Base-by-base conservation (phyloP, 2,888 invertebrate species). In the Ceraclea dissimilis region DNA sequence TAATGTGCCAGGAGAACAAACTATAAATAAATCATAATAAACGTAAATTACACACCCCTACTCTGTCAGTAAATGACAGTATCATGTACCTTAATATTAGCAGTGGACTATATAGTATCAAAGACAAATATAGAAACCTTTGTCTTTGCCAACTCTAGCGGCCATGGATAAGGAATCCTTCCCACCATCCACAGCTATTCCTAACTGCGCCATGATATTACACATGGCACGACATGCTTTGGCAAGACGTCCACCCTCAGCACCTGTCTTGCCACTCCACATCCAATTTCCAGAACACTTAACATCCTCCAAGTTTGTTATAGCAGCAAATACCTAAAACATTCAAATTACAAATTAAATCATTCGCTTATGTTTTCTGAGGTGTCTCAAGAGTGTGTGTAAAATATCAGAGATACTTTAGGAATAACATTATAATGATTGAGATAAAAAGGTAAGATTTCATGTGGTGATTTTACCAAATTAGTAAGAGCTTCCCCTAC, bases 211-310 rank as follows among this genome's bases (percentile, higher is more conserved):
- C 93, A 98, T 93, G 2, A 93, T 79, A 2, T 76, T 73, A 68
- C 95, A 94, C 82, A 97, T 89, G 16, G 94, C 92, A 39, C 76
- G 74, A 67, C 97, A 97, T 0, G 98, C 93, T 60, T 86, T 85
- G 61, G 86, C 88, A 21, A 99, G 76, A 16, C 86, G 83, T 1
- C 91, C 92, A 1, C 97, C 98, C 70, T 96, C 97, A 0, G 90
- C 92, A 0, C 90, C 87, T 17, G 94, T 76, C 75, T 98, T 98
- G 11, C 97, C 98, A 0, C 95, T 88, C 98, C 98, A 99, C 99
- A 99, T 99, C 98, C 98, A 99, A 73, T 99, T 99, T n/a, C 93
- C 98, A 43, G 94, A 95, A 70, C 97, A 97, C 74, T 98, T 99
- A 1, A 98, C 88, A 72, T 99, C 98, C 72, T 87, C 77, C 19